Conservation (phyloP, 2,888 invertebrate genomes). For the Epirrhoe tristata region DNA sequence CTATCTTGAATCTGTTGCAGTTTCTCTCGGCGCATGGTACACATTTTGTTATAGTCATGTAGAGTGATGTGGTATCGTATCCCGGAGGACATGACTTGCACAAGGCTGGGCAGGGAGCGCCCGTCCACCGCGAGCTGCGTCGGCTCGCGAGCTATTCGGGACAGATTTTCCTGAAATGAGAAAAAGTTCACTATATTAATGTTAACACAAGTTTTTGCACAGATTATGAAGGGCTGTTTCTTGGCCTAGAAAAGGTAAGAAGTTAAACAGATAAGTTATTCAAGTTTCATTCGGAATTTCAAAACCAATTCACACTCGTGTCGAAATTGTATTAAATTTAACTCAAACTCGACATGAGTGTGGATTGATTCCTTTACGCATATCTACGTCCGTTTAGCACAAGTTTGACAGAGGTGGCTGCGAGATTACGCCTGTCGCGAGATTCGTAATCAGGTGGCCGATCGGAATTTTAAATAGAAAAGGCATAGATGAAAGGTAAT, state of each 20-base stretch:
- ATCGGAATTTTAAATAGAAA: no score
- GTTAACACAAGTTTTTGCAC: not conserved
- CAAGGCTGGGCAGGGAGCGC: slow-evolving; percentile 86
- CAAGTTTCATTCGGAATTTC: no score
- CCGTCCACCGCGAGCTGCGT: slow-evolving; percentile 86
- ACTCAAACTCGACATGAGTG: no score
- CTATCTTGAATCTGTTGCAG: slow-evolving; percentile 86
- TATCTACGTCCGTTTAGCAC: no score
- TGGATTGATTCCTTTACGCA: no score
- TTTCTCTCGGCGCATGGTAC: slow-evolving; percentile 88
- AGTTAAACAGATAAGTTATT: no score
- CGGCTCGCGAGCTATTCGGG: slow-evolving; percentile 73
- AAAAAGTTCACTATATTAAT: not conserved
- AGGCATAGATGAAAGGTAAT: not conserved
- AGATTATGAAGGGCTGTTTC: not conserved
- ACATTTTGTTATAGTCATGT: slow-evolving; percentile 93
- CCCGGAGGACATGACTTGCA: slow-evolving; percentile 92
- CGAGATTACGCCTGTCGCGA: no score
- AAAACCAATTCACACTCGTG: no score
- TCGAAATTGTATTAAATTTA: no score
- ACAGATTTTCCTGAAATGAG: slow-evolving; percentile 71
- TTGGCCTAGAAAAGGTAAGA: no score
- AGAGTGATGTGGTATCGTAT: slow-evolving; percentile 92
- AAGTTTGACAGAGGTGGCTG: no score
- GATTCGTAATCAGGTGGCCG: no score